Base-by-base conservation (phyloP, 2,797 vertebrate species). In the Epinephelus awoara region DNA sequence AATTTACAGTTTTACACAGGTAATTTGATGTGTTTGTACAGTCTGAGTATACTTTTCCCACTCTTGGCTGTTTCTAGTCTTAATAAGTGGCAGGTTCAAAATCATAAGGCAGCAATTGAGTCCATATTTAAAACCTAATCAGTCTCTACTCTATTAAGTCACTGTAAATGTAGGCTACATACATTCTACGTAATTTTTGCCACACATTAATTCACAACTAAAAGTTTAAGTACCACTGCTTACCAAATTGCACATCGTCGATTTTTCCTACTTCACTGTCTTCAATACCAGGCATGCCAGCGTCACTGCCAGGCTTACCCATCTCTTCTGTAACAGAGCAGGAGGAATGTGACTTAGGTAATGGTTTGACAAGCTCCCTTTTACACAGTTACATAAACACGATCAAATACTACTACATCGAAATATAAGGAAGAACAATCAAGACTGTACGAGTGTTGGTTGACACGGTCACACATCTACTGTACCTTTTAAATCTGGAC, bases 271-370 rank as follows among this genome's bases (percentile, higher is more conserved):
- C 96, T 79, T 97, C 98, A 52, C 97, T 98, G 91, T 99, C 98
- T 93, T 99, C 98, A 90, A 99, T 97, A 61, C 97, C 98, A 77
- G 98, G 98, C 98, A 99, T 99, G 70, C 98, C 98, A 72, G 98
- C 98, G 82, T 99, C 98, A 91, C 96, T 97, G 86, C 95, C 96
- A 72, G 94, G 91, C 84, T 99, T 99, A 46, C 94, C 93, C 92
- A 97, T 94, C 68, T 98, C 97, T 92, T 96, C 91, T 91, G 92
- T 86, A 81, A 83, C 49, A 83, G 23, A 86, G 69, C 18, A 87
- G 13, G 73, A n/a, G 14, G 1, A 72, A 50, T 10, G 12, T 15
- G 15, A 79, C 6, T 67, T 47, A 55, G 3, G 5, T 0, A 38
- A 15, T 4, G 5, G 2, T 38, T 34, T 44, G 10, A 34, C 7